Conservation (phyloP, 2,888 invertebrate species). For the Acleris laterana region DNA sequence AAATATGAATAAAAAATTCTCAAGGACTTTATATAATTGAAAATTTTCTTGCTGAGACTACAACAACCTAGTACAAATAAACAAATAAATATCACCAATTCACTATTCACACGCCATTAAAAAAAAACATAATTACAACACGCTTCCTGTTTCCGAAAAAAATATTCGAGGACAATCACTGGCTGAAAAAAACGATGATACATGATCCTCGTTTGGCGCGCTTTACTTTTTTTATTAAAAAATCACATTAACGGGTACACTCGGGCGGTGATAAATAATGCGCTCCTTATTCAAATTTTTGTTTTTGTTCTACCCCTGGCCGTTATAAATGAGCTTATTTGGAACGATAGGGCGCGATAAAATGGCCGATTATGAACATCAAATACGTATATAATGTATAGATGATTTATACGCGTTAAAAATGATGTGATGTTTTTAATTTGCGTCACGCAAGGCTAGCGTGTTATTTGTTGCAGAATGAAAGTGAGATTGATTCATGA, state of each 20-base stretch:
- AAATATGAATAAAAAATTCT: too few species aligned
- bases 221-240: constrained; percentile 77
- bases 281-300: constrained; percentile 84
- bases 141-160: constrained; percentile 36
- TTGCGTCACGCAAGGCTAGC: constrained; percentile 32
- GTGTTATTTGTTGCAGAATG: background rate
- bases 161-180: constrained; percentile 76
- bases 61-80: background rate
- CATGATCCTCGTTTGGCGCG: constrained; percentile 82
- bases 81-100: constrained; percentile 6
- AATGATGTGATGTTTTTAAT: constrained; percentile 36
- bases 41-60: background rate
- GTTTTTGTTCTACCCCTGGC: constrained; percentile 79
- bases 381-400: constrained; percentile 41
- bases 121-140: constrained; percentile 24
- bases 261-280: constrained; percentile 84
- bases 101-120: constrained; percentile 32
- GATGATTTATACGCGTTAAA: constrained; percentile 35
- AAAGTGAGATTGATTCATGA: constrained; percentile 4
- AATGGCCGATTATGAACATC: constrained; percentile 68
- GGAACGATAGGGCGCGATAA: constrained; percentile 81
- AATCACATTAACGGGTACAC: constrained; percentile 85
- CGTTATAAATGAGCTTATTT: constrained; percentile 85
- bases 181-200: constrained; percentile 82
- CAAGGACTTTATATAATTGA: too few species aligned